Conservation (phyloP, 2,113 vertebrate genomes). For the Lamprotornis superbus region DNA sequence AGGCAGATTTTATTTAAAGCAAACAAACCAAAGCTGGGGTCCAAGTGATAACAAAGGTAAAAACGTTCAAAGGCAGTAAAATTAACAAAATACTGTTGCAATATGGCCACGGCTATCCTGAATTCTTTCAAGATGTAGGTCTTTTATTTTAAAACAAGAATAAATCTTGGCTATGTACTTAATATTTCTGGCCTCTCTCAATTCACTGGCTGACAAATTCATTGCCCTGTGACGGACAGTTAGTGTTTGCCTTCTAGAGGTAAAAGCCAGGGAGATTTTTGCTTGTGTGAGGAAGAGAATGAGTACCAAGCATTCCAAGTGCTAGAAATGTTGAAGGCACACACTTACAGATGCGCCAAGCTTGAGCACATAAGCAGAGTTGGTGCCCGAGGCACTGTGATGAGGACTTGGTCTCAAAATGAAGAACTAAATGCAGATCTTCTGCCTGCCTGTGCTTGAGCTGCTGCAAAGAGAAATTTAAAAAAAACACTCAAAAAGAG, state of each 20-base stretch:
- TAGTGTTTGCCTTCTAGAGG: neutral
- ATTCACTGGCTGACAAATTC: neutral
- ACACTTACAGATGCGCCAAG: neutral
- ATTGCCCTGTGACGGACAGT: neutral
- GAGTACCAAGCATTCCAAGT: neutral
- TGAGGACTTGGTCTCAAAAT: neutral
- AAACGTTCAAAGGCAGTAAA: neutral
- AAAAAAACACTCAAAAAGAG: neutral
- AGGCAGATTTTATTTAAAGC: conserved; percentile 25
- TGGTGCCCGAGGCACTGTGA: neutral
- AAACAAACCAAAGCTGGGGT: neutral
- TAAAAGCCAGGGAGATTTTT: neutral
- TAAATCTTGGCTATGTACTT: neutral
- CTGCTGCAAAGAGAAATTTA: neutral
- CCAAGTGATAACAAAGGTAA: neutral
- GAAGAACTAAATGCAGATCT: conserved; percentile 12
- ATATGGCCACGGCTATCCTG: neutral
- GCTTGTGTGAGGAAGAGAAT: neutral
- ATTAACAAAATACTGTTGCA: neutral
- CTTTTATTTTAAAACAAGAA: neutral
- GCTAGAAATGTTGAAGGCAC: neutral
- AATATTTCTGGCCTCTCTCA: neutral
- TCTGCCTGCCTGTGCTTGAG: neutral
- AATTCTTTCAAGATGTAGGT: neutral
- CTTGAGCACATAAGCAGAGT: neutral